phyloP scores from a whole-genome alignment of 2,113 vertebrate species.

The Pollimyrus isidori region DNA sequence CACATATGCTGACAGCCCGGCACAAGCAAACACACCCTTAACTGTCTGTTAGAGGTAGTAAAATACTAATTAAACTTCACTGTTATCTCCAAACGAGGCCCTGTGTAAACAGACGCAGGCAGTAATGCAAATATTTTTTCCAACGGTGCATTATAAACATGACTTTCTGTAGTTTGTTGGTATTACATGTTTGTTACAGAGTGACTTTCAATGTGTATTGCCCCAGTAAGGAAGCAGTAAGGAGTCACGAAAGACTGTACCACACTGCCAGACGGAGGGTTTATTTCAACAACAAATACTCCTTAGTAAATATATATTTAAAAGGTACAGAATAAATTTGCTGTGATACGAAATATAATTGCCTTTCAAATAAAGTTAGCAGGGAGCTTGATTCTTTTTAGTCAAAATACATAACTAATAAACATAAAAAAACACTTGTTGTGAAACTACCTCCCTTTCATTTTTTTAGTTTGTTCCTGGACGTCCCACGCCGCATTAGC shows the following conservation, averaged over 20 bases:
- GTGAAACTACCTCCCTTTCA: neutral
- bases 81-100: neutral
- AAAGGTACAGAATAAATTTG: neutral
- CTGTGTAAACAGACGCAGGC: neutral
- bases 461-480: neutral
- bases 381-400: neutral
- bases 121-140: neutral
- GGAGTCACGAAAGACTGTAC: neutral
- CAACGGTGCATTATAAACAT: neutral
- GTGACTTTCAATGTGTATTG: conserved; percentile 2
- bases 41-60: neutral
- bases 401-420: neutral
- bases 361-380: neutral
- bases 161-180: neutral
- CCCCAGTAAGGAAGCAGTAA: neutral
- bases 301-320: neutral
- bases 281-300: neutral
- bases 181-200: neutral
- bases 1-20: neutral
- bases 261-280: neutral
- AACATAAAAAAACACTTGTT: neutral
- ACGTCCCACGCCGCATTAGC: neutral
- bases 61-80: neutral
- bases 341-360: neutral
- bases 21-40: neutral